Percentiles rank a stretch among this genome's conserved stretches.
phyloP scores from a whole-genome alignment of 2,113 vertebrate species.

The Sinocyclocheilus anophthalmus region DNA sequence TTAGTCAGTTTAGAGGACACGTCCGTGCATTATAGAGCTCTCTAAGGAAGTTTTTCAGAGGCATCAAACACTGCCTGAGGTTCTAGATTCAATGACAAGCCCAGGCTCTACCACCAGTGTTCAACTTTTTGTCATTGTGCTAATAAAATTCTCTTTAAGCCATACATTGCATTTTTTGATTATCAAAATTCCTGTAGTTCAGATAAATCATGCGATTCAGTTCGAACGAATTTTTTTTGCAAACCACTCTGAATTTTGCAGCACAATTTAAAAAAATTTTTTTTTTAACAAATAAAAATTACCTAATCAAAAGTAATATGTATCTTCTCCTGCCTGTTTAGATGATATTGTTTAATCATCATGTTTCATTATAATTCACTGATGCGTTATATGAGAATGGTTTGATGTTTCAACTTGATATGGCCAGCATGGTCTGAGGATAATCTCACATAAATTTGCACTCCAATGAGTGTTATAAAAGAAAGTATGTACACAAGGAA shows the following conservation, averaged over 20 bases:
- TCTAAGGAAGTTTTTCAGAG: background rate
- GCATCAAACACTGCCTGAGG: background rate
- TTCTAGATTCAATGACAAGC: conserved; percentile 12
- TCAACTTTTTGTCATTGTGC: background rate
- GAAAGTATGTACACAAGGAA: too few species aligned
- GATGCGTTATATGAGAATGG: too few species aligned
- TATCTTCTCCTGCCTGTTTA: too few species aligned
- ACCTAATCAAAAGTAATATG: background rate
- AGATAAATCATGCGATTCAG: background rate
- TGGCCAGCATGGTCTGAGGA: too few species aligned
- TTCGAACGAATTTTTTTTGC: background rate
- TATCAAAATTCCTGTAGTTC: background rate
- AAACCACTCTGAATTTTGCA: background rate
- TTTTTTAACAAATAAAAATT: too few species aligned
- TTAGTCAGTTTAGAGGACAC: conserved; percentile 26
- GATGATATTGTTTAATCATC: too few species aligned
- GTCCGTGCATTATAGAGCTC: background rate
- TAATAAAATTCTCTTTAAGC: background rate
- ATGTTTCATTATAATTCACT: too few species aligned
- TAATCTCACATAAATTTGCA: too few species aligned
- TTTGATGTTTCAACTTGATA: too few species aligned
- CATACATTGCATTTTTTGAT: background rate
- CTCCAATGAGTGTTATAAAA: too few species aligned
- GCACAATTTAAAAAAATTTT: background rate
- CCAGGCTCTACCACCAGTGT: background rate